Conservation (phyloP, 2,113 vertebrate genomes). For the Corydoras sp. region DNA sequence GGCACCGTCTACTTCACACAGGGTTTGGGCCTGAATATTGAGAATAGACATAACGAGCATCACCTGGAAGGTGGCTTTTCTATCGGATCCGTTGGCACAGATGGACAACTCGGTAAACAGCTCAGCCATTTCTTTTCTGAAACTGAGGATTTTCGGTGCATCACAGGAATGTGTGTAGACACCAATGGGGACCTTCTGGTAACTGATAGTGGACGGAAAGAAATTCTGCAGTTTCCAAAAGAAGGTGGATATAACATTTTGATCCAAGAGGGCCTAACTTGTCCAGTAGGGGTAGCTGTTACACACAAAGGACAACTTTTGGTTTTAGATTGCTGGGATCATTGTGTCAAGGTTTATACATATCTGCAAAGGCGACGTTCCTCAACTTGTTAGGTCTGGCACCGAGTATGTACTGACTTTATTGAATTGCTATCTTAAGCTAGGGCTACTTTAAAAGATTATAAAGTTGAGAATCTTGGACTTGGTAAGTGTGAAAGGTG, state of each 20-base stretch:
- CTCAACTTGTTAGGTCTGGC: conserved; percentile 58
- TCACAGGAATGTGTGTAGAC: conserved; percentile 97
- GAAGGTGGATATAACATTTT: conserved; percentile 87
- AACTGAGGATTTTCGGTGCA: conserved; percentile 93
- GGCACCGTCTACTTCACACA: conserved; percentile 96
- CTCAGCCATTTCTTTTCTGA: conserved; percentile 96
- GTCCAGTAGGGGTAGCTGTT: conserved; percentile 85
- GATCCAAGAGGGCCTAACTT: conserved; percentile 87
- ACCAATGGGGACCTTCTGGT: conserved; percentile 88
- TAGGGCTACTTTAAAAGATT: conserved; percentile 26
- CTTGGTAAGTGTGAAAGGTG: too few relatives aligned
- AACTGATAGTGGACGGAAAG: conserved; percentile 89
- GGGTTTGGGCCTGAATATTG: conserved; percentile 88
- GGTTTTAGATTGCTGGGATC: conserved; percentile 96
- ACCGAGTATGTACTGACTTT: conserved; percentile 7
- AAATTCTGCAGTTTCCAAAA: conserved; percentile 93
- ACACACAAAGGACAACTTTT: conserved; percentile 94
- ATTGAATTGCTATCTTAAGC: conserved; percentile 44
- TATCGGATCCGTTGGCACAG: conserved; percentile 82
- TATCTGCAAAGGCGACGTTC: conserved; percentile 82
- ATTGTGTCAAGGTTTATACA: conserved; percentile 94
- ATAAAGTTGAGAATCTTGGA: neutral
- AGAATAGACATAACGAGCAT: conserved; percentile 89
- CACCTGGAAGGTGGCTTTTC: conserved; percentile 94
- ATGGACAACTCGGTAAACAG: conserved; percentile 90